Evolutionary conservation across 2,797 vertebrate species (phyloP).

Genomic region (Phoxinus dragarum): DNA sequence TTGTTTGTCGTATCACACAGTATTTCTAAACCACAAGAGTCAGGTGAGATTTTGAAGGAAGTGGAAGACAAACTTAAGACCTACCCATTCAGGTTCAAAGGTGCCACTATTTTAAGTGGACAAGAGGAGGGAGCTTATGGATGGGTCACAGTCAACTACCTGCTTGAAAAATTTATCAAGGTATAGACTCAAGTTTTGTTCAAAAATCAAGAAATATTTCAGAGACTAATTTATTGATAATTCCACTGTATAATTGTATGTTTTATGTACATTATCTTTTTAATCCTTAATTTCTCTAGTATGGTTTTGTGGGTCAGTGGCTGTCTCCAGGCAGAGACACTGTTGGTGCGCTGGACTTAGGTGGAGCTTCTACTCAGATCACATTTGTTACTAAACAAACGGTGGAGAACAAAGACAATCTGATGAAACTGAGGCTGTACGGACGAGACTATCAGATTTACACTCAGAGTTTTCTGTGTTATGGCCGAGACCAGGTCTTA

Average conservation of each 20-base stretch:
- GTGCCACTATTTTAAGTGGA: slow-evolving; percentile 78
- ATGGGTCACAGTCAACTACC: slow-evolving; percentile 86
- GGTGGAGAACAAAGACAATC: slow-evolving; percentile 66
- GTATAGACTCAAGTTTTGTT: slow-evolving; percentile 61
- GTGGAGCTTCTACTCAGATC: slow-evolving; percentile 82
- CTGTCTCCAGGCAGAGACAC: slow-evolving; percentile 68
- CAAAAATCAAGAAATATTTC: not conserved
- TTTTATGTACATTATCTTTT: not conserved
- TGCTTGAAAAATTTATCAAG: slow-evolving; percentile 75
- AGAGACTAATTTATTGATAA: not conserved
- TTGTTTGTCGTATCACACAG: slow-evolving; percentile 44
- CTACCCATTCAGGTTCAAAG: slow-evolving; percentile 78
- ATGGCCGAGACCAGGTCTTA: slow-evolving; percentile 74
- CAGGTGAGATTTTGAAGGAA: slow-evolving; percentile 69
- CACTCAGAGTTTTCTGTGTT: slow-evolving; percentile 84
- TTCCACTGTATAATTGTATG: not conserved
- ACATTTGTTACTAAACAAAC: slow-evolving; percentile 72
- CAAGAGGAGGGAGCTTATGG: slow-evolving; percentile 81
- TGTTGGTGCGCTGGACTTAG: slow-evolving; percentile 81
- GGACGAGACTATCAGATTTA: slow-evolving; percentile 77
- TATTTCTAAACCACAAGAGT: slow-evolving; percentile 57
- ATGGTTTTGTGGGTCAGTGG: slow-evolving; percentile 80
- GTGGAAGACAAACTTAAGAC: slow-evolving; percentile 68
- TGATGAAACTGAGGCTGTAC: slow-evolving; percentile 72
- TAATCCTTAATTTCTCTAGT: slow-evolving; percentile 66